phyloP scores from a whole-genome alignment of 2,888 invertebrate species.

The Macaria notata region DNA sequence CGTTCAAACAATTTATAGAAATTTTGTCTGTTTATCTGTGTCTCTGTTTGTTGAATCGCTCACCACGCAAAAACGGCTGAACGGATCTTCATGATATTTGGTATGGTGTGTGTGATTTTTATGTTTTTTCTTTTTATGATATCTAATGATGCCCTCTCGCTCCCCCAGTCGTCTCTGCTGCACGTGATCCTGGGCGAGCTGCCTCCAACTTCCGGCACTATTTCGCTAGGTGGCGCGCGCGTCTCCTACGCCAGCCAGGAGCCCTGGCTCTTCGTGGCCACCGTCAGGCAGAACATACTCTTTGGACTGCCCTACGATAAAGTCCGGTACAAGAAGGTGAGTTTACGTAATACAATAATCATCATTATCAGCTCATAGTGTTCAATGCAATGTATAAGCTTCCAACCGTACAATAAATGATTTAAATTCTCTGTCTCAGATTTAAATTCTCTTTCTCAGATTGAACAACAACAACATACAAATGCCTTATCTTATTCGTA shows the following conservation, averaged over 20 bases:
- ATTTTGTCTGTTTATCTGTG: too few species aligned
- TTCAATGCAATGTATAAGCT: too few species aligned
- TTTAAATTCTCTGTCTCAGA: too few species aligned
- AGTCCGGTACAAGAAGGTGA: slow-evolving; percentile 74
- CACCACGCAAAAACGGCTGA: too few species aligned
- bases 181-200: slow-evolving; percentile 89
- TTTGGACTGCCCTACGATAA: slow-evolving; percentile 86
- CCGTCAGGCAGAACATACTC: slow-evolving; percentile 89
- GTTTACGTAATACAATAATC: slow-evolving; percentile 9
- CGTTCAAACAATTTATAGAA: too few species aligned
- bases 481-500: too few species aligned
- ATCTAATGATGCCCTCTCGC: too few species aligned
- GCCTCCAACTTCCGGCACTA: slow-evolving; percentile 81
- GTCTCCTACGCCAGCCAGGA: slow-evolving; percentile 90
- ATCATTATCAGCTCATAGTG: not conserved
- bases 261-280: slow-evolving; percentile 89
- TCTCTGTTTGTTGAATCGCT: too few species aligned
- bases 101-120: slow-evolving; percentile 14
- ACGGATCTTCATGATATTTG: not conserved
- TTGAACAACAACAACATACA: too few species aligned
- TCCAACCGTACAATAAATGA: too few species aligned
- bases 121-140: too few species aligned
- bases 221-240: slow-evolving; percentile 82
- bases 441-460: too few species aligned
- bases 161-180: slow-evolving; percentile 82